phyloP scores from a whole-genome alignment of 2,888 invertebrate genomes.

The Gibbula magus region DNA sequence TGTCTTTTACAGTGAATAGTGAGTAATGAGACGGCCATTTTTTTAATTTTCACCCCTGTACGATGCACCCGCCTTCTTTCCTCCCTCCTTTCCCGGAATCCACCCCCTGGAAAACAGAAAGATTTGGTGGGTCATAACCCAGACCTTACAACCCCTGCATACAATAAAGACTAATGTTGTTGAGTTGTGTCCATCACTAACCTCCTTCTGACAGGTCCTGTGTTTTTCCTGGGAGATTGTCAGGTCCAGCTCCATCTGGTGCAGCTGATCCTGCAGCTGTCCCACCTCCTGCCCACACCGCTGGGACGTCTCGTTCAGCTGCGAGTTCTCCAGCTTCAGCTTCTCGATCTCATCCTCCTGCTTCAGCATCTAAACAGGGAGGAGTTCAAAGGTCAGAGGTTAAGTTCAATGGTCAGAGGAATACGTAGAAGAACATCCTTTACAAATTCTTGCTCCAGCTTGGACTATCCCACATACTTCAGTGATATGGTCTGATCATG shows the following conservation, averaged over 20 bases:
- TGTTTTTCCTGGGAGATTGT: conserved; percentile 74
- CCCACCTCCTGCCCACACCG: conserved; percentile 55
- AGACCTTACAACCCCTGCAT: too few species aligned
- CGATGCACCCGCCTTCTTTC: neutral
- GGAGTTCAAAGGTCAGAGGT: neutral
- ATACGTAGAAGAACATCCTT: too few species aligned
- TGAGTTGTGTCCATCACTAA: conserved; percentile 28
- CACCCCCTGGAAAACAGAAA: too few species aligned
- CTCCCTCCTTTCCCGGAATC: neutral
- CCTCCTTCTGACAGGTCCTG: conserved; percentile 74
- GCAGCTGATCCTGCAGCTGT: conserved; percentile 64
- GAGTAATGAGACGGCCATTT: too few species aligned
- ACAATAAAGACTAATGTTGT: too few species aligned
- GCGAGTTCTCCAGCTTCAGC: conserved; percentile 67
- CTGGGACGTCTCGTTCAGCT: conserved; percentile 61
- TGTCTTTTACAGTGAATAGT: too few species aligned
- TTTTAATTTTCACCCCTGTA: too few species aligned
- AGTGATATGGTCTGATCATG: too few species aligned
- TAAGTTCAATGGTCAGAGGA: neutral
- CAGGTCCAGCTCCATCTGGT: conserved; percentile 71
- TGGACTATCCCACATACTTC: too few species aligned
- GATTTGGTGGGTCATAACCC: too few species aligned
- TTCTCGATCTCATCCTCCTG: conserved; percentile 70
- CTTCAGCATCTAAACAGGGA: conserved; percentile 60
- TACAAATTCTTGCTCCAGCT: too few species aligned